Evolutionary conservation across 2,797 vertebrate species (phyloP), one percentile per base, ranked within the genome.

Genomic region (Acestrorhynchus altus): DNA sequence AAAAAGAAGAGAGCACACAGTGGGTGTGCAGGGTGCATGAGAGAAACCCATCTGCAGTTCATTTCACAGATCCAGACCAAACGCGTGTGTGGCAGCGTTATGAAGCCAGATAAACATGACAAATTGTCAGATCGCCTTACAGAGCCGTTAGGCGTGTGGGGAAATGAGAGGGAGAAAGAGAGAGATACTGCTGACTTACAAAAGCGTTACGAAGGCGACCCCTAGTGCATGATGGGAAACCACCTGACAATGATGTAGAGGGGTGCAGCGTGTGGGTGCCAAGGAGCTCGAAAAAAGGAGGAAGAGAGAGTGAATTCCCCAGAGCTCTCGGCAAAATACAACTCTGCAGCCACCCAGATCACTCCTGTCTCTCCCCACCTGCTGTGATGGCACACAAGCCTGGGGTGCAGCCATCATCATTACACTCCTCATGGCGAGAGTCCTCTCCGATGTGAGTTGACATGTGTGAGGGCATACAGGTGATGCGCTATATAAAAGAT

Each of bases 261-360:
- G 78, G 78, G 66, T 76, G 79, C 79, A 81, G 87, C 68, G 77
- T 81, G 83, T 63, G 81, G 79, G 77, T 69, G 84, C 80, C 78
- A 20, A 69, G 64, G 77, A 49, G n/a, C n/a, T n/a, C n/a, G n/a
- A n/a, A 66, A 63, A 77, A 44, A 74, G 60, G 67, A 72, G 44
- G 82, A 81, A 83, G 71, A 87, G 86, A 88, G 83, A 81, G 84
- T 39, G 59, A 87, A 93, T 93, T 94, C 93, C 93, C 94, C 77
- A 61, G 70, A 84, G 90, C 88, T 88, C 93, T 96, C 93, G 92
- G 95, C 95, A 93, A 91, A 93, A 93, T 93, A 90, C 90, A 86
- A 90, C 61, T 76, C 80, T 82, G 70, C 76, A 63, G 4, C 87
- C 79, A 84, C 90, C 84, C 86, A 81, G 82, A 65, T 31, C 59